Base-by-base conservation (phyloP, 2,888 invertebrate genomes). In the Chrysolina haemoptera region DNA sequence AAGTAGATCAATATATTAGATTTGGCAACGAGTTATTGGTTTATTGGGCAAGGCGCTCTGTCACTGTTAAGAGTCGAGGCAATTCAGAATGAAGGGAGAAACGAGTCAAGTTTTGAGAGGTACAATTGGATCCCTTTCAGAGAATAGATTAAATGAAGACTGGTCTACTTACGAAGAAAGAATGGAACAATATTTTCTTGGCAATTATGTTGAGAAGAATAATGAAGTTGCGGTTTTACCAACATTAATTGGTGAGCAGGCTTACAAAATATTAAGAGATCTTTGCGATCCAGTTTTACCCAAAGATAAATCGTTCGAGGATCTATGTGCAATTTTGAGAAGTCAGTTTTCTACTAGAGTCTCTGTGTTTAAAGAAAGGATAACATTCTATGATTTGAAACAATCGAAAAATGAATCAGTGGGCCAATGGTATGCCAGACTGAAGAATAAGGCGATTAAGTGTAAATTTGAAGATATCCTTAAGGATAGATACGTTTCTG, bases 151-250 rank as follows among this genome's bases (percentile, higher is more conserved):
- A 5, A 27, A 27, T 27, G 27, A 27, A 27, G 27, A 71, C 43
- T 71, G 71, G 71, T 65, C 55, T 62, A 67, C 68, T 11, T 68
- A 68, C 35, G 41, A 72, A 41, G 79, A 79, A 68, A 74, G 78
- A 53, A 73, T 78, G 70, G 78, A 80, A 20, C 79, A 80, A 40
- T 79, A 78, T 68, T 79, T 79, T 69, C 55, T 75, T n/a, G 75
- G 75, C 10, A 78, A 80, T 63, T 70, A 68, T 27, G 50, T 79
- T 10, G 73, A 71, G 6, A 75, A 75, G 12, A 77, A 76, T 4
- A 76, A 74, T 50, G 74, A 76, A 62, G 75, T 74, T n/a, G 74
- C 78, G 20, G 73, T 79, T 59, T 66, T 79, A 68, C 73, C 77
- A 20, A 79, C 73, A 14, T 68, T 64, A n/a, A 73, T 79, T 55